Evolutionary conservation across 2,797 vertebrate genomes (phyloP).

Genomic region (Hydrocynus forskahlii): DNA sequence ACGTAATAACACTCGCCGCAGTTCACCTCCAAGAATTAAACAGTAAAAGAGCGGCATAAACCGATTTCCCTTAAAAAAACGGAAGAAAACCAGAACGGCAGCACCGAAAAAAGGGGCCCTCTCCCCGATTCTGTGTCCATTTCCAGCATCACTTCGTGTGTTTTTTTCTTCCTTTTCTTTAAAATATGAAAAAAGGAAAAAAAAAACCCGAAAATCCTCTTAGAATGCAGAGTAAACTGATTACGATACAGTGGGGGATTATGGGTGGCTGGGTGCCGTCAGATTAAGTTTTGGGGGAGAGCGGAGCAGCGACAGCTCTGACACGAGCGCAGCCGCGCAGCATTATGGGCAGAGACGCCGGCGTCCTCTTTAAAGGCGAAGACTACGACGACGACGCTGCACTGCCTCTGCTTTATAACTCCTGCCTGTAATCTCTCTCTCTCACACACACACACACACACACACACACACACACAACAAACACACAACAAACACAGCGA

Average conservation of each 20-base stretch:
- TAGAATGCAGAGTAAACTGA: conserved; percentile 97
- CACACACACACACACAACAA: background rate
- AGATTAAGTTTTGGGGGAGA: conserved; percentile 87
- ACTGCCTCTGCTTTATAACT: conserved; percentile 78
- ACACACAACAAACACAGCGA: conserved; percentile 51
- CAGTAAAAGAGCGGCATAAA: conserved; percentile 2
- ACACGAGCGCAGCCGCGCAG: conserved; percentile 85
- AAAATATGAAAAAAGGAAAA: background rate
- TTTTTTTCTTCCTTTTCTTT: conserved; percentile 74
- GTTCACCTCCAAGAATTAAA: conserved; percentile 7
- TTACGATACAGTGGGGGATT: conserved; percentile 95
- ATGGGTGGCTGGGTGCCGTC: conserved; percentile 91
- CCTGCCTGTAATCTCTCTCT: conserved; percentile 74
- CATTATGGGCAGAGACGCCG: conserved; percentile 80
- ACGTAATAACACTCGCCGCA: background rate
- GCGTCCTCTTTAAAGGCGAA: conserved; percentile 77
- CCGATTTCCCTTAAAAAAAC: conserved; percentile 57
- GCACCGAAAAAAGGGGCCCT: conserved; percentile 65
- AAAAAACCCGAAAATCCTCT: conserved; percentile 85
- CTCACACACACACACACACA: too few species aligned
- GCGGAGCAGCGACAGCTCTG: conserved; percentile 88
- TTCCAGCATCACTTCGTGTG: conserved; percentile 87
- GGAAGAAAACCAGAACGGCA: conserved; percentile 68
- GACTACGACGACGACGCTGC: conserved; percentile 64
- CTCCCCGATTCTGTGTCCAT: conserved; percentile 83